Conservation (phyloP, 2,113 vertebrate genomes). For the Chiloscyllium plagiosum region DNA sequence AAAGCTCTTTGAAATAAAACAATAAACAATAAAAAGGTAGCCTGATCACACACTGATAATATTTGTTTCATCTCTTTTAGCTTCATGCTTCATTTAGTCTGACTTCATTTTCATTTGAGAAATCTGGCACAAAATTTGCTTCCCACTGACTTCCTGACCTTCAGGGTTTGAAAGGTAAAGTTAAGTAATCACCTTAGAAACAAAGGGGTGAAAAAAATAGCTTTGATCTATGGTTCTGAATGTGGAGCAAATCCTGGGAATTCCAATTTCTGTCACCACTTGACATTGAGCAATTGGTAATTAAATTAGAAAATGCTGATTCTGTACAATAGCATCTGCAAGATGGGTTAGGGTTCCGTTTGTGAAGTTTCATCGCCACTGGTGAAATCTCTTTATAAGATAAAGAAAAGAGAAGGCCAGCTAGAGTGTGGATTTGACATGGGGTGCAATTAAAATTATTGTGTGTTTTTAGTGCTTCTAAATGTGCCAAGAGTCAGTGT, state of each 20-base stretch:
- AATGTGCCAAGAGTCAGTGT: not conserved
- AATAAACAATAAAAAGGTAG: not conserved
- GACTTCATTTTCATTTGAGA: not conserved
- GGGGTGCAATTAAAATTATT: not conserved
- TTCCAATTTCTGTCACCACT: not conserved
- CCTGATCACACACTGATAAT: not conserved
- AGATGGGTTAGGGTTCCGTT: not conserved
- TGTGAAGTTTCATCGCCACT: not conserved
- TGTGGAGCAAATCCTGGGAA: not conserved
- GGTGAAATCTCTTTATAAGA: not conserved
- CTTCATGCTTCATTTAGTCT: constrained; percentile 7
- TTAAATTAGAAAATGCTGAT: not conserved
- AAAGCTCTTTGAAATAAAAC: not conserved
- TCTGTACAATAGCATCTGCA: not conserved
- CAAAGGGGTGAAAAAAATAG: not conserved
- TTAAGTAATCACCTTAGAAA: constrained; percentile 4
- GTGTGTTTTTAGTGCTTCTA: not conserved
- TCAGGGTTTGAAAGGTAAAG: constrained; percentile 4
- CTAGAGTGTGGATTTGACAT: not conserved
- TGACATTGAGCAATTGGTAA: not conserved
- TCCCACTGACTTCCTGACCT: constrained; percentile 16
- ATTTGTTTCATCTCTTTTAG: not conserved
- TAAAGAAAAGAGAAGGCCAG: not conserved
- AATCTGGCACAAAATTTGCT: constrained; percentile 1
- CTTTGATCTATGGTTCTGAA: constrained; percentile 21